phyloP scores from a whole-genome alignment of 2,888 invertebrate genomes.

The Tinea semifulvella region DNA sequence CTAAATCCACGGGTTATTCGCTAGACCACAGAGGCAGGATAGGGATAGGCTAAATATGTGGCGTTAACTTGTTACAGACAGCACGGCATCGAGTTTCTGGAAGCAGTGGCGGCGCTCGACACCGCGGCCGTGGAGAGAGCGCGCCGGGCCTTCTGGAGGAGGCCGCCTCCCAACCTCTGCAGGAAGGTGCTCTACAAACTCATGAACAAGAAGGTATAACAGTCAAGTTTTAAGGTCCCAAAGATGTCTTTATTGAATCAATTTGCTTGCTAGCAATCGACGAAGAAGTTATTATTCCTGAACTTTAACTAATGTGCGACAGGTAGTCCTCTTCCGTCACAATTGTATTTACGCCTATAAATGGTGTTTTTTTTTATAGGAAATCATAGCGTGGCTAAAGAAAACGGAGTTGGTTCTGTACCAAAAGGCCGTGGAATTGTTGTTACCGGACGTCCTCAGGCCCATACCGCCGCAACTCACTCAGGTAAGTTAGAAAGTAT shows the following conservation, averaged over 20 bases:
- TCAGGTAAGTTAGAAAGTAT: conserved; percentile 92
- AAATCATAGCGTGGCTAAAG: conserved; percentile 81
- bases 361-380: conserved; percentile 25
- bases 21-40: no score
- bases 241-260: no score
- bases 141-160: conserved; percentile 94
- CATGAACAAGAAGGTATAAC: conserved; percentile 39
- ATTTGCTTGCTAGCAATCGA: no score
- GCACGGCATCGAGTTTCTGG: conserved; percentile 93
- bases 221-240: no score
- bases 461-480: conserved; percentile 95
- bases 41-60: no score
- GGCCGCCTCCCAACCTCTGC: conserved; percentile 82
- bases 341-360: neutral
- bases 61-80: no score
- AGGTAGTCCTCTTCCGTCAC: no score
- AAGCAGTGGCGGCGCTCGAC: conserved; percentile 90
- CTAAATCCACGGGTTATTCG: no score
- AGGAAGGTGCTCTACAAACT: conserved; percentile 89
- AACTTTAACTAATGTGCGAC: no score
- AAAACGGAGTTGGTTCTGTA: conserved; percentile 92
- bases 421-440: conserved; percentile 94
- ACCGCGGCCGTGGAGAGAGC: conserved; percentile 89
- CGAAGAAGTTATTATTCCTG: no score
- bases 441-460: conserved; percentile 95